A percentile compares a stretch with the other conserved stretches of the same genome.
phyloP scores from a whole-genome alignment of 2,888 invertebrate species.

The Aphodius granarius region DNA sequence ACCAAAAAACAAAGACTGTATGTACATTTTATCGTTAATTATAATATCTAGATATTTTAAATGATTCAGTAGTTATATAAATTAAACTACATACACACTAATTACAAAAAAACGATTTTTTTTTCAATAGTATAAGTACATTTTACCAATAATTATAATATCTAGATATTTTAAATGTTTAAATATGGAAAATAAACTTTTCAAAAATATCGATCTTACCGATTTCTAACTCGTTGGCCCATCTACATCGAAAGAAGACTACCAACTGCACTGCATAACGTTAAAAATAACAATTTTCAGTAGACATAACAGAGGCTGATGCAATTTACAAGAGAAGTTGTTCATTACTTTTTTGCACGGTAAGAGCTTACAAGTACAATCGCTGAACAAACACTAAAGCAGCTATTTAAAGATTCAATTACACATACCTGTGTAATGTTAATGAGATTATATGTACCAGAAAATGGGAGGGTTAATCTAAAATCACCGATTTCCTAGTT shows the following conservation, averaged over 20 bases:
- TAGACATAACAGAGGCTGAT: neutral
- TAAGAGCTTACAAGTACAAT: neutral
- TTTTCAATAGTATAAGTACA: no score
- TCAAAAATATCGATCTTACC: slow-evolving; percentile 3
- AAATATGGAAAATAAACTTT: neutral
- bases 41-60: no score
- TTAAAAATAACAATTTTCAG: slow-evolving; percentile 8
- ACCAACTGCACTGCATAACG: neutral
- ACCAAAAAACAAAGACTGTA: no score
- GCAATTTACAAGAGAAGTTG: slow-evolving; percentile 1
- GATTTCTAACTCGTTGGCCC: neutral
- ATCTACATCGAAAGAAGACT: neutral
- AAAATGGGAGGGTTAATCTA: neutral
- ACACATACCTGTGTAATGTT: neutral
- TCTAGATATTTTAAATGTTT: no score
- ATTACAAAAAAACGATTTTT: no score
- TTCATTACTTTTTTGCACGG: neutral
- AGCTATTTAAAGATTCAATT: neutral
- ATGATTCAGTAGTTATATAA: no score
- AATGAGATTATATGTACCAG: neutral
- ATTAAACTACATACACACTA: no score
- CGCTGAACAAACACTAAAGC: neutral
- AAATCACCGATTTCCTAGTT: neutral
- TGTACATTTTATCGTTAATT: neutral
- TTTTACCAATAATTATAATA: no score